Evolutionary conservation across 2,113 vertebrate genomes (phyloP), one percentile per base, ranked within the genome.

Genomic region (Mesocricetus auratus): DNA sequence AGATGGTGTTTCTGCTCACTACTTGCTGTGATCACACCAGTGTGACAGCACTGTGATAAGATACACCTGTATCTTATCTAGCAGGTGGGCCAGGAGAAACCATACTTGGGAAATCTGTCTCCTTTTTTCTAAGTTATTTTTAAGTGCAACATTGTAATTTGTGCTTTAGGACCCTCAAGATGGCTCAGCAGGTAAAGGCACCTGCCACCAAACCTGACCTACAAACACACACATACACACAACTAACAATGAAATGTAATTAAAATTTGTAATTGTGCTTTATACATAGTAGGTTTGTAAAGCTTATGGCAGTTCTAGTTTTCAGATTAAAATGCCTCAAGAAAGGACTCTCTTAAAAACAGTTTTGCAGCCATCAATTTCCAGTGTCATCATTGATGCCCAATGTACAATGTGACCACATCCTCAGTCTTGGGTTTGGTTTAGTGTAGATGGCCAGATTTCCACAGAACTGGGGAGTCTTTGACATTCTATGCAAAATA

Each of bases 111-210:
- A 53, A 26, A 47, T 33, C 36, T 82, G 22, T 69, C 42, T 69
- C 12, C 77, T 93, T 13, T 91, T 78, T 68, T 22, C 58, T 56
- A 79, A 82, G 50, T 93, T 24, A 92, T 81, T 93, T 96, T 88
- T 66, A 85, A 96, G 19, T 77, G 33, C 22, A 50, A 36, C 19
- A 22, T 60, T 66, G 16, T 62, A 82, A 47, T 56, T 9, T 77
- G 62, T 82, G 26, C 22, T 89, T 36, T 36, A 66, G 83, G 6
- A 11, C 19, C 45, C 3, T 22, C 29, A 47, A 36, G 42, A 36
- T 13, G 10, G 83, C 11, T 86, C 45, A 15, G 64, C 42, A 47
- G 42, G 29, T 85, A 66, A 64, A 85, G 60, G 60, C 11, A 36
- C 17, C 62, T 47, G 62, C 83, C 62, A 11, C 81, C 79, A 62